These are phyloP conservation scores for Chrysaora quinquecirrha DNA, from an alignment of 30 jellyfish, hydroid and myxozoan genomes.

Conservation along the genomic window DNA sequence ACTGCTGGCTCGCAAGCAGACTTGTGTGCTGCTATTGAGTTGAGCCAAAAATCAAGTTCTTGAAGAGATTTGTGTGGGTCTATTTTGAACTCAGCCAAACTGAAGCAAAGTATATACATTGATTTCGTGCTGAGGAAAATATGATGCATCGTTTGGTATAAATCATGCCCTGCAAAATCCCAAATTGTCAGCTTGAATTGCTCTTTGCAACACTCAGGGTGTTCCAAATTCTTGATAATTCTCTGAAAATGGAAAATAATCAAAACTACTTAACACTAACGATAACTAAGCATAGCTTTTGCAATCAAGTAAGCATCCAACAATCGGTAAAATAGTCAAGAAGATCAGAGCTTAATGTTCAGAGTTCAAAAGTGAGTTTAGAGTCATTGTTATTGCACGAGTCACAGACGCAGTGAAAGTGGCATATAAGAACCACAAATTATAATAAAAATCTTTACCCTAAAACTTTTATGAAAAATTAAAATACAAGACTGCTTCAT, in stretches of 20 bases:
- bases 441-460: no score
- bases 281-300: no score
- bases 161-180: slow-evolving; percentile 51
- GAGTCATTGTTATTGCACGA: no score
- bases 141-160: slow-evolving; percentile 40
- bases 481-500: no score
- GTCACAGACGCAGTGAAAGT: no score
- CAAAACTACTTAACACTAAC: no score
- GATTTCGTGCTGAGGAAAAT: slow-evolving; percentile 42
- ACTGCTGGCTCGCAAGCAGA: slow-evolving; percentile 28
- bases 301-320: no score
- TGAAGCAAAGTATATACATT: slow-evolving; percentile 35
- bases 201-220: not conserved
- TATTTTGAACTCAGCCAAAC: slow-evolving; percentile 7
- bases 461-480: no score
- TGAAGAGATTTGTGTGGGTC: not conserved
- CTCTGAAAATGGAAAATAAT: not conserved
- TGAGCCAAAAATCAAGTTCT: slow-evolving; percentile 33
- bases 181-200: slow-evolving; percentile 37
- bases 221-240: slow-evolving; percentile 17
- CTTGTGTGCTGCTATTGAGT: slow-evolving; percentile 50
- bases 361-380: no score
- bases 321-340: no score
- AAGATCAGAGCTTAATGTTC: no score
- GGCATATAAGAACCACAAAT: no score